These are phyloP conservation scores for Brachypalpus laphriformis DNA, from an alignment of 2,888 invertebrate species.

Conservation along the genomic window DNA sequence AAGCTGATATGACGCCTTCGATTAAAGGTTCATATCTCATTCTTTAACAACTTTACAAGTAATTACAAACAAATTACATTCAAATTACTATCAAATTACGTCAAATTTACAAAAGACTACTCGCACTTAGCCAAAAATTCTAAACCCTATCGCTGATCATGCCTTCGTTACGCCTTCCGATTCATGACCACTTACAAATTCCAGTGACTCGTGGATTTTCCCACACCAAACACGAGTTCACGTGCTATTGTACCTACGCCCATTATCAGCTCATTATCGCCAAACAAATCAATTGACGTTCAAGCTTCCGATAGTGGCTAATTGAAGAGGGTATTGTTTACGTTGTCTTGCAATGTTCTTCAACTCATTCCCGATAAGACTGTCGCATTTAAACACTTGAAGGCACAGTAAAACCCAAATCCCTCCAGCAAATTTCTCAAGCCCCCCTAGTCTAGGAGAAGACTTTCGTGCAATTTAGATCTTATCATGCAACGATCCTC, in stretches of 20 bases:
- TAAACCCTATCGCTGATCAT: neutral
- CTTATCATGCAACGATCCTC: neutral
- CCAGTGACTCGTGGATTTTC: neutral
- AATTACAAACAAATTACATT: neutral
- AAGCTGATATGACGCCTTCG: too few relatives aligned
- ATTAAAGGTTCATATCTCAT: too few relatives aligned
- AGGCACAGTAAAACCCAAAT: neutral
- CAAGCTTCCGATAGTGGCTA: neutral
- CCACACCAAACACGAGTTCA: neutral
- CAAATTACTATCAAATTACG: neutral
- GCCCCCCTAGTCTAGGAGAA: conserved; percentile 8
- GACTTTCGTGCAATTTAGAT: neutral
- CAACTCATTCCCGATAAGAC: neutral
- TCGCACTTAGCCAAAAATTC: neutral
- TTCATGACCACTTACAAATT: neutral
- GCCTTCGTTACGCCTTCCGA: neutral
- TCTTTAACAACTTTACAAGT: too few relatives aligned
- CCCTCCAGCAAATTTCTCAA: neutral
- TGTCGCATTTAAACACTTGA: neutral
- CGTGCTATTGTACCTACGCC: neutral
- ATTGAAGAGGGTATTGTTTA: neutral
- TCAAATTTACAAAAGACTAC: neutral
- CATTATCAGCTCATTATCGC: neutral
- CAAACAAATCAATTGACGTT: conserved; percentile 15
- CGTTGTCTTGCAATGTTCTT: neutral